These are phyloP conservation scores for Leiothrix lutea DNA, from an alignment of 2,113 vertebrate genomes.

Conservation along the genomic window DNA sequence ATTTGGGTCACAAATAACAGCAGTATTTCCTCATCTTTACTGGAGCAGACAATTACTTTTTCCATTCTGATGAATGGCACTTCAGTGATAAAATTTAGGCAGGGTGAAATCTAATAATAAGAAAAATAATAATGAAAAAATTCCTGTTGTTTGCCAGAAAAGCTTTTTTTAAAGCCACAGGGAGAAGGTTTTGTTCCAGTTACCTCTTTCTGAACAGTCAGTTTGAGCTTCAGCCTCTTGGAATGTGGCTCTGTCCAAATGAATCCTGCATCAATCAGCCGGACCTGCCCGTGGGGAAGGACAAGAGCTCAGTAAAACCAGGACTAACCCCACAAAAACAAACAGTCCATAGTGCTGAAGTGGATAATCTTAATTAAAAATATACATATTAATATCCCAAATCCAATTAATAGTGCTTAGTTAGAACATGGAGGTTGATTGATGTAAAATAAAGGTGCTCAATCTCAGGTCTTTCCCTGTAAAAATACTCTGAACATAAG, in stretches of 20 bases:
- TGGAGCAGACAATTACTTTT: neutral
- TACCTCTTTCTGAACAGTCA: slow-evolving; percentile 98
- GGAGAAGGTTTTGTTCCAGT: neutral
- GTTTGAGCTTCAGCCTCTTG: slow-evolving; percentile 93
- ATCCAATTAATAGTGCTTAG: neutral
- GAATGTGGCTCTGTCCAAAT: slow-evolving; percentile 98
- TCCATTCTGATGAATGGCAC: neutral
- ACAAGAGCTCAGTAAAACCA: neutral
- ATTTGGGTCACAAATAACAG: neutral
- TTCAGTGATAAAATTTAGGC: neutral
- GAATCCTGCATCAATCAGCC: slow-evolving; percentile 94
- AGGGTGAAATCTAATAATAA: neutral
- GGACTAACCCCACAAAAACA: neutral
- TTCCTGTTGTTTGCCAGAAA: neutral
- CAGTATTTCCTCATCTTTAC: neutral
- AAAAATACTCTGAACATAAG: neutral
- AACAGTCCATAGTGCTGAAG: neutral
- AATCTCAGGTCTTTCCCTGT: neutral
- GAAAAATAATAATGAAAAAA: neutral
- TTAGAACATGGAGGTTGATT: neutral
- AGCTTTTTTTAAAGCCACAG: neutral
- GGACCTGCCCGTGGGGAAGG: slow-evolving; percentile 76
- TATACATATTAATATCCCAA: fast-evolving
- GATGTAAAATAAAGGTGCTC: neutral
- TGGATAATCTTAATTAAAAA: neutral